Base-by-base conservation (phyloP, 2,888 invertebrate species). In the Hypsopygia costalis region DNA sequence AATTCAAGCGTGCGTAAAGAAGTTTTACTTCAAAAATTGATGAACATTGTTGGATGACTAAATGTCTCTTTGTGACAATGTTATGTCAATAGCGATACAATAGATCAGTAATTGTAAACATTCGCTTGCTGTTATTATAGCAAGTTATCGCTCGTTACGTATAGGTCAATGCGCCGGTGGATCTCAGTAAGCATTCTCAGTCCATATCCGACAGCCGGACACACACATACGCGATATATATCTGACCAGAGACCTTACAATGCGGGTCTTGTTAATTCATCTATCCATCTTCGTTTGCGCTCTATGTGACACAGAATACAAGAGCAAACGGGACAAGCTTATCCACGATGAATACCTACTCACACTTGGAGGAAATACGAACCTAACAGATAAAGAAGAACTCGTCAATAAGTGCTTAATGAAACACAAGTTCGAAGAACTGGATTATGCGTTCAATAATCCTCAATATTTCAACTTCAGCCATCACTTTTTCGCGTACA, bases 401-500 rank as follows among this genome's bases (percentile, higher is more conserved):
- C 43, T 51, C 1, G 91, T 91, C 32, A 92, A 93, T 64, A 69
- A 82, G 32, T 83, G 92, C 8, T 72, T 93, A 8, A 92, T 92
- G 92, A 57, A 60, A 27, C 77, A 81, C 30, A 93, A 93, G 58
- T 67, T 73, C 10, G 51, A 68, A 1, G 93, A 93, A 65, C 62
- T 90, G 11, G 69, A 90, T 7, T 82, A 87, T 53, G 91, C 91
- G 39, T 81, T 88, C 52, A 62, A 74, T n/a, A 77, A 91, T 44
- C 91, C 91, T 0, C 77, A 82, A 41, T 73, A 83, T 11, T 95
- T 92, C 64, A 88, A 91, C 30, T 92, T 94, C 1, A 90, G 93
- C 0, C 83, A 85, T 12, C 94, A 94, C 62, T 93, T 93, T 55
- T 92, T 95, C 59, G 65, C 81, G 1, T 91, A 91, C 1, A 91